phyloP scores from a whole-genome alignment of 1,140 invertebrate species.

The Drosophila funebris region DNA sequence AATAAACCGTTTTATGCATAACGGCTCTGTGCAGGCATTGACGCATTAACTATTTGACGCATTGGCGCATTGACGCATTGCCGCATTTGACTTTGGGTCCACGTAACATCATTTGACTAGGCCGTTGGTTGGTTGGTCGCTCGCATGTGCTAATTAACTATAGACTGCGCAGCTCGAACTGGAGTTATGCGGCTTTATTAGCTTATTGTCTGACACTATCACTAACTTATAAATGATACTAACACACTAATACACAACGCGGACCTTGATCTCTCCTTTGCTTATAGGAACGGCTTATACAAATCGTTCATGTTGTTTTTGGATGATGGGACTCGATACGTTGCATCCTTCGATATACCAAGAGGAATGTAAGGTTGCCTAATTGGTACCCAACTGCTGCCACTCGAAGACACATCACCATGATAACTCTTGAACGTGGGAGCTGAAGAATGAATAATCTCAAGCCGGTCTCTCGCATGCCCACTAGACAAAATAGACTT shows the following conservation, averaged over 20 bases:
- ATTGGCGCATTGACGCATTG: slow-evolving; percentile 37
- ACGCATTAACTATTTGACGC: slow-evolving; percentile 14
- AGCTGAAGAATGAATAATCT: slow-evolving; percentile 68
- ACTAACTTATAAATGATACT: not conserved
- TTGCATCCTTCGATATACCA: slow-evolving; percentile 52
- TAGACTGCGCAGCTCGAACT: slow-evolving; percentile 29
- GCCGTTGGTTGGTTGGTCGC: slow-evolving; percentile 15
- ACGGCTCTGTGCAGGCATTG: slow-evolving; percentile 63
- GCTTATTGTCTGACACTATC: slow-evolving; percentile 52
- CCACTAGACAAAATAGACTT: slow-evolving; percentile 61
- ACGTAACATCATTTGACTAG: slow-evolving; percentile 61
- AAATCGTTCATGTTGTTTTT: slow-evolving; percentile 36
- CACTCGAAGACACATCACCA: slow-evolving; percentile 53
- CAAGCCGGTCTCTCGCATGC: slow-evolving; percentile 59
- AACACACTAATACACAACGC: not conserved
- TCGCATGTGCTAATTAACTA: slow-evolving; percentile 68
- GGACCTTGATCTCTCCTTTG: not conserved
- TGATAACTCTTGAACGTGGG: slow-evolving; percentile 49
- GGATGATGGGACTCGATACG: slow-evolving; percentile 15
- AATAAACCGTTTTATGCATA: slow-evolving; percentile 79
- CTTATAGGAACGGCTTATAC: slow-evolving; percentile 72
- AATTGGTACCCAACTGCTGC: slow-evolving; percentile 59
- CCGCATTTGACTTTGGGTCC: slow-evolving; percentile 11
- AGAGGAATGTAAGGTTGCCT: slow-evolving; percentile 67
- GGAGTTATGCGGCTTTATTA: slow-evolving; percentile 59